A percentile compares a stretch with the other conserved stretches of the same genome.
These are phyloP conservation scores for Bruchidius siliquastri DNA, from an alignment of 2,888 invertebrate species.

Conservation along the genomic window DNA sequence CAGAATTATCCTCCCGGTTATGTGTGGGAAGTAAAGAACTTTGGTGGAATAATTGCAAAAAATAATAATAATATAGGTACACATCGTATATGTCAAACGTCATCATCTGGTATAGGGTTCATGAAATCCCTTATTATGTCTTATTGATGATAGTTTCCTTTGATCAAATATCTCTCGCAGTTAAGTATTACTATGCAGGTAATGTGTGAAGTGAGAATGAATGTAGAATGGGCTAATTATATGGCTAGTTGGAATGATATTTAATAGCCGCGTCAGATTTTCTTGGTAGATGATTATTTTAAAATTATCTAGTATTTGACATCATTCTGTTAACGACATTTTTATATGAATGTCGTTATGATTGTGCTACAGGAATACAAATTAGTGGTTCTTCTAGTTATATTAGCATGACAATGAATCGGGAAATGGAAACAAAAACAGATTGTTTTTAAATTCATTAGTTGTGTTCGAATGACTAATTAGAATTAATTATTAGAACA, in stretches of 20 bases:
- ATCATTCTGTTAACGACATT: not conserved
- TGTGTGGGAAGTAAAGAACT: too few species aligned
- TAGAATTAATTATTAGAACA: not conserved
- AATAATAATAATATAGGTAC: too few species aligned
- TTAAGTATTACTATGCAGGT: too few species aligned
- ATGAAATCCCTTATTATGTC: too few species aligned
- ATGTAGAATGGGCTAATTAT: not conserved
- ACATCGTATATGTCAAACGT: too few species aligned
- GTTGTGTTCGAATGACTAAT: not conserved
- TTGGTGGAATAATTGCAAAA: too few species aligned
- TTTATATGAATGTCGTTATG: not conserved
- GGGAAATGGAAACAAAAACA: not conserved
- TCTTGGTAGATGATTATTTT: not conserved
- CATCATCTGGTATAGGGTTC: too few species aligned
- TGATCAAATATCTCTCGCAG: too few species aligned
- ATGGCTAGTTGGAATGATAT: not conserved
- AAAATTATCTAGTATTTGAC: not conserved
- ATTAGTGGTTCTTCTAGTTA: not conserved
- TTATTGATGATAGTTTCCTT: too few species aligned
- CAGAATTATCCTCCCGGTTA: too few species aligned
- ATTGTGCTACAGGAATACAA: not conserved
- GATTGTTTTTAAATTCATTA: not conserved
- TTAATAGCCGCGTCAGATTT: not conserved
- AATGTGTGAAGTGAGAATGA: not conserved
- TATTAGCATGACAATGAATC: not conserved